Evolutionary conservation across 1,140 invertebrate genomes (phyloP), one percentile per base, ranked within the genome.

Genomic region (Rhagoletis pomonella): DNA sequence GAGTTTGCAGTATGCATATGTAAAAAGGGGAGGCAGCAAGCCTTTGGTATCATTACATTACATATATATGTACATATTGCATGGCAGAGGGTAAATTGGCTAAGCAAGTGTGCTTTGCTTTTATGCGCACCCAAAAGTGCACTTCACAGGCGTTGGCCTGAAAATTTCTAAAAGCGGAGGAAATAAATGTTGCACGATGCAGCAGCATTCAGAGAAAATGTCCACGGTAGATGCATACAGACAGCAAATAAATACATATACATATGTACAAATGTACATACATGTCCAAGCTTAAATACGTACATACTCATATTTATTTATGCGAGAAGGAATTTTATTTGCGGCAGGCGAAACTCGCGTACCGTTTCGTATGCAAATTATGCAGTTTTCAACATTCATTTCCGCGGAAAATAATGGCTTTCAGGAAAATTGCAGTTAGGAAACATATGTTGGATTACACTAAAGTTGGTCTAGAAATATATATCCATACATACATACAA

Each of bases 71-170:
- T 19, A 42, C 47, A 55, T 55, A 81, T 81, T 81, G 44, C 47
- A 19, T 50, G 73, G 73, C 10, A 0, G 29, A 50, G 73, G 39
- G 73, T 81, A 81, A 81, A 81, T 81, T 81, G 73, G 73, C 73
- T 81, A 81, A 81, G 73, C 73, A 81, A 81, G 73, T 81, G n/a
- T 6, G 73, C 73, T 81, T 81, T 6, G 73, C 73, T 81, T 81
- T 81, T 55, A 81, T 81, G 73, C 47, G 5, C 73, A 55, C 73
- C 73, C 73, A 58, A 81, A 81, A 81, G 73, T 81, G 73, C 73
- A 81, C 73, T 81, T 81, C 73, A 81, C 44, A 81, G 73, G 73
- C 73, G 73, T 81, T 81, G 42, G 73, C 5, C 19, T 42, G 73
- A 81, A 81, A 81, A 58, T 55, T 14, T 55, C n/a, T 17, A 81